Percentiles rank a stretch among this genome's conserved stretches.
Evolutionary conservation across 2,888 invertebrate species (phyloP).

Genomic region (Protodeltote pygarga): DNA sequence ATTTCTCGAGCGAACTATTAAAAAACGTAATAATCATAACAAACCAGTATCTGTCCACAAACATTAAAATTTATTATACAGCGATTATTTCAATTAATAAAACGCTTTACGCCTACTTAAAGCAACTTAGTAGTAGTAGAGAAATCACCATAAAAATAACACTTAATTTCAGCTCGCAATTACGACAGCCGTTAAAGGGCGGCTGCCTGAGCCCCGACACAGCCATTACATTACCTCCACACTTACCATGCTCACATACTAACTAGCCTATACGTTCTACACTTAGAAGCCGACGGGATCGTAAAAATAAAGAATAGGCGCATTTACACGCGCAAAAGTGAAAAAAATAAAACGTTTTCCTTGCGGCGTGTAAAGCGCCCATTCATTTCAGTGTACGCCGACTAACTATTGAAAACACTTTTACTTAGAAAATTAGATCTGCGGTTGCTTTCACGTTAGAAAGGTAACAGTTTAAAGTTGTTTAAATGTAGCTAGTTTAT

Average conservation of each 20-base stretch:
- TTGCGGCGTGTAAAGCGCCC: conserved; percentile 46
- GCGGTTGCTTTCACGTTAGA: conserved; percentile 24
- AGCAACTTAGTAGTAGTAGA: conserved; percentile 85
- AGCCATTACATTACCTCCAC: conserved; percentile 78
- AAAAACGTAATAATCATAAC: conserved; percentile 28
- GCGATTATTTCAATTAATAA: conserved; percentile 82
- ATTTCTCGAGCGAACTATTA: no score
- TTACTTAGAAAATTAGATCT: conserved; percentile 49
- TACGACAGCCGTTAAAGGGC: conserved; percentile 83
- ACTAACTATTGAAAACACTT: conserved; percentile 34
- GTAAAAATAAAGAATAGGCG: conserved; percentile 67
- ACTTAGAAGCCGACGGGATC: conserved; percentile 69
- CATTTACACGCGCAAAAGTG: conserved; percentile 59
- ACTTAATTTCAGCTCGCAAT: conserved; percentile 86
- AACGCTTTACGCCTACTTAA: conserved; percentile 83
- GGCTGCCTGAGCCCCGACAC: conserved; percentile 75
- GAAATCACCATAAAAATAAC: conserved; percentile 87
- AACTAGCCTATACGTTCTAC: conserved; percentile 62
- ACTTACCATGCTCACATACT: conserved; percentile 72
- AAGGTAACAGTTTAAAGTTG: conserved; percentile 5
- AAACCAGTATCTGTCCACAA: conserved; percentile 25
- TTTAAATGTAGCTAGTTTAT: conserved; percentile 12
- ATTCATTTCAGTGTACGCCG: conserved; percentile 35
- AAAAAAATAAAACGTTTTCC: conserved; percentile 61
- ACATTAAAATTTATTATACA: conserved; percentile 47